Conservation (phyloP, 2,113 vertebrate genomes). For the Eira barbara region DNA sequence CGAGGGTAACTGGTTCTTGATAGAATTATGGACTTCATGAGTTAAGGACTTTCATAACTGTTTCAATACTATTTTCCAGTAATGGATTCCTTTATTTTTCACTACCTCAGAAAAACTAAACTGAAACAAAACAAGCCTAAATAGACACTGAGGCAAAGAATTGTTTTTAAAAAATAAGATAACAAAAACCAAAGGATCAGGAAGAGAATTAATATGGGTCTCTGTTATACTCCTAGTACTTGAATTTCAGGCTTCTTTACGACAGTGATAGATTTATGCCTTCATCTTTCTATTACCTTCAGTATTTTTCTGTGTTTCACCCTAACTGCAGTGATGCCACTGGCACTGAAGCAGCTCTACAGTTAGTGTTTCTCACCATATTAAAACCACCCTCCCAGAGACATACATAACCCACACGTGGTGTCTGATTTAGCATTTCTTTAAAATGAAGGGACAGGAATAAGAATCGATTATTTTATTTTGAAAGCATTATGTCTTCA, state of each 20-base stretch:
- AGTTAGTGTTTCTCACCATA: neutral
- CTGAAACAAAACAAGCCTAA: neutral
- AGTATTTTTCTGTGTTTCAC: neutral
- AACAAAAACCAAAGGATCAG: neutral
- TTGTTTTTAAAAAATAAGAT: neutral
- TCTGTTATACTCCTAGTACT: neutral
- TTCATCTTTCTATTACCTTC: neutral
- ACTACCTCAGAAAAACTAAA: neutral
- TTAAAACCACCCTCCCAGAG: neutral
- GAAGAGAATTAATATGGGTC: neutral
- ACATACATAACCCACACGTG: neutral
- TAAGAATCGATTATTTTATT: neutral
- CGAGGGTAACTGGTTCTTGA: neutral
- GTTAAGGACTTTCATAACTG: neutral
- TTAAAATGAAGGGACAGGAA: neutral
- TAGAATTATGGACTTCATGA: neutral
- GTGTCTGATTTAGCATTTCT: neutral
- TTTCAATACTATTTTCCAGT: neutral
- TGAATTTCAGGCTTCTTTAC: neutral
- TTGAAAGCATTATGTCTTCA: neutral
- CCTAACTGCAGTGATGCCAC: neutral
- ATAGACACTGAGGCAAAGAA: neutral
- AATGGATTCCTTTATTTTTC: conserved; percentile 22
- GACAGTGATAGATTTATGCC: neutral
- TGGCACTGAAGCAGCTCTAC: neutral